Evolutionary conservation across 2,113 vertebrate species (phyloP).

Genomic region (Glaucomys volans): DNA sequence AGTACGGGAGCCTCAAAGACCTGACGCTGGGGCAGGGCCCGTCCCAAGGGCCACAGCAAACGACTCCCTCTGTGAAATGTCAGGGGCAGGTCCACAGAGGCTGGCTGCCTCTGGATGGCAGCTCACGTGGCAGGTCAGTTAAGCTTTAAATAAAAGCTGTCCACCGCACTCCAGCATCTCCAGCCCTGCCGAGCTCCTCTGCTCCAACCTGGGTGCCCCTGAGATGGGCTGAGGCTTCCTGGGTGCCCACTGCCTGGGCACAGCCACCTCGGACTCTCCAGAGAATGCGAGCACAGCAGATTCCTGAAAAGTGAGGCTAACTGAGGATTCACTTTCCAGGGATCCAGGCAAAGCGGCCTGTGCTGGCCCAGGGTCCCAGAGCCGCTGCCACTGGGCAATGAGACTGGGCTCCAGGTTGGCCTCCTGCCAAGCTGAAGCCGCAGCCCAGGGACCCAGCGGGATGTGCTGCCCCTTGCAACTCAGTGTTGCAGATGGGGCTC

Average conservation of each 20-base stretch:
- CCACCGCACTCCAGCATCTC: not conserved
- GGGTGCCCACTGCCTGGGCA: not conserved
- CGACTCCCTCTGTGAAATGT: too few species aligned
- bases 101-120: too few species aligned
- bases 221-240: not conserved
- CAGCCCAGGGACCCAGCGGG: not conserved
- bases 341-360: not conserved
- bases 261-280: not conserved
- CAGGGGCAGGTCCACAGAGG: too few species aligned
- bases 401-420: not conserved
- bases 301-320: not conserved
- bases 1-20: too few species aligned
- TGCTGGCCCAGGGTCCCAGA: rapidly evolving
- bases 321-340: not conserved
- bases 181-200: not conserved
- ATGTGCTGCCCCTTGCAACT: not conserved
- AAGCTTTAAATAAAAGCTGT: not conserved
- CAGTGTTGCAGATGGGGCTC: too few species aligned
- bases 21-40: too few species aligned
- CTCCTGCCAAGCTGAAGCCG: not conserved
- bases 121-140: too few species aligned
- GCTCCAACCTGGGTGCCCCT: not conserved
- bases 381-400: not conserved
- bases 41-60: too few species aligned
- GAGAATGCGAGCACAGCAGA: too few species aligned